Evolutionary conservation across 1,140 invertebrate genomes (phyloP).

Genomic region (Grapholita molesta): DNA sequence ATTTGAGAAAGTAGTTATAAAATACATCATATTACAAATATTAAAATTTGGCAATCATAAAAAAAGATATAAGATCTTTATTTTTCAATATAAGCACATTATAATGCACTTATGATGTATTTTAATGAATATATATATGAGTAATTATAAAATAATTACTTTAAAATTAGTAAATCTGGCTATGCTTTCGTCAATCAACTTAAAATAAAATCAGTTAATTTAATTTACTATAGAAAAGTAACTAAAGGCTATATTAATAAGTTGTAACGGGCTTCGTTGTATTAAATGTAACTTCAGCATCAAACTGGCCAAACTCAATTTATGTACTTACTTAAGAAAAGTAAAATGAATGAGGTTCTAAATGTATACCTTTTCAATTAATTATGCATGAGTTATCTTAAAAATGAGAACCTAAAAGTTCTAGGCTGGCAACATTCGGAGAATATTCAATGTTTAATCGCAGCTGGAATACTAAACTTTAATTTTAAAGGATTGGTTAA

Average conservation of each 20-base stretch:
- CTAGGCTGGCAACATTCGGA: conserved; percentile 18
- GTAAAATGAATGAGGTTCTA: neutral
- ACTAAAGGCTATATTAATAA: neutral
- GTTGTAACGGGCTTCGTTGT: neutral
- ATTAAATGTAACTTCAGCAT: neutral
- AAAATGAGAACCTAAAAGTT: conserved; percentile 26
- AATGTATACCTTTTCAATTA: neutral
- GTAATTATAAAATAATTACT: too few species aligned
- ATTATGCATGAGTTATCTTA: conserved; percentile 5
- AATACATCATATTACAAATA: too few species aligned
- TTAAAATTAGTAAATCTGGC: too few species aligned
- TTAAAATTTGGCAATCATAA: too few species aligned
- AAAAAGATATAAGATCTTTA: too few species aligned
- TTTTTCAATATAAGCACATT: too few species aligned
- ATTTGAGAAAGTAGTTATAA: too few species aligned
- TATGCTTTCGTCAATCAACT: too few species aligned
- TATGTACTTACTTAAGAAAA: neutral
- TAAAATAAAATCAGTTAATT: neutral
- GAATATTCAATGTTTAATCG: conserved; percentile 35
- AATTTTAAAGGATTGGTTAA: conserved; percentile 25
- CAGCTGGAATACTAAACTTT: conserved; percentile 31
- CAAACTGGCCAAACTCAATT: neutral
- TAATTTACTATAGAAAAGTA: neutral
- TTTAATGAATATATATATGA: too few species aligned
- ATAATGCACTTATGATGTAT: too few species aligned